Evolutionary conservation across 1,140 invertebrate genomes (phyloP), one percentile per base, ranked within the genome.

Genomic region (Euura saliciscinereae): DNA sequence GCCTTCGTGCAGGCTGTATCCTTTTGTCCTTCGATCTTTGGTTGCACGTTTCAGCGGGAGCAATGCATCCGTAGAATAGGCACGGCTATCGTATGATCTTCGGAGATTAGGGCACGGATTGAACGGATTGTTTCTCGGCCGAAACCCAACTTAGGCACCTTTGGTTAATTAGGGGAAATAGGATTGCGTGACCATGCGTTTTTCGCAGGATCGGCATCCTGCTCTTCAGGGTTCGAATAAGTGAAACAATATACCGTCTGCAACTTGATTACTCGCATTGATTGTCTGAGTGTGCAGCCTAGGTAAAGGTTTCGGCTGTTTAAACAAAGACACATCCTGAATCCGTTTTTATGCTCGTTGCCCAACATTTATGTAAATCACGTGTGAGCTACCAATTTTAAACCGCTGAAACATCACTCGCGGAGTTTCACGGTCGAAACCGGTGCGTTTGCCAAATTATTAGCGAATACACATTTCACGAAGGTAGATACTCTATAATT

Each of bases 361-460:
- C 51, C 51, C 8, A 59, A n/a, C 51, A 59, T 59, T 28, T 59
- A 59, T 59, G 51, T 59, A 59, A 59, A 59, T 59, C 13, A n/a
- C 51, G 13, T 59, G 51, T 59, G 51, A 59, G 51, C 13, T 4
- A 59, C 10, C 51, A 59, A 59, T 59, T 59, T 59, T 59, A 59
- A 8, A n/a, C 51, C 51, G 51, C 13, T 59, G 10, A 4, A 59
- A 59, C 51, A 59, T 59, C 51, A n/a, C 8, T 59, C 51, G 51
- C 51, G 4, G 3, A 59, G 51, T 8, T 59, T 59, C 51, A 3
- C 3, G 10, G 51, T 59, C 51, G 10, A n/a, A 4, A 59, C 13
- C 51, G 51, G 6, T 59, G 51, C 51, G 51, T 59, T 59, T 59
- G 51, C 51, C 51, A 59, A 59, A 59, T 59, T 59, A 59, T 59